A percentile compares a stretch with the other conserved stretches of the same genome.
phyloP scores from a whole-genome alignment of 92 coral and sea anemone species.

The Porites cylindrica region DNA sequence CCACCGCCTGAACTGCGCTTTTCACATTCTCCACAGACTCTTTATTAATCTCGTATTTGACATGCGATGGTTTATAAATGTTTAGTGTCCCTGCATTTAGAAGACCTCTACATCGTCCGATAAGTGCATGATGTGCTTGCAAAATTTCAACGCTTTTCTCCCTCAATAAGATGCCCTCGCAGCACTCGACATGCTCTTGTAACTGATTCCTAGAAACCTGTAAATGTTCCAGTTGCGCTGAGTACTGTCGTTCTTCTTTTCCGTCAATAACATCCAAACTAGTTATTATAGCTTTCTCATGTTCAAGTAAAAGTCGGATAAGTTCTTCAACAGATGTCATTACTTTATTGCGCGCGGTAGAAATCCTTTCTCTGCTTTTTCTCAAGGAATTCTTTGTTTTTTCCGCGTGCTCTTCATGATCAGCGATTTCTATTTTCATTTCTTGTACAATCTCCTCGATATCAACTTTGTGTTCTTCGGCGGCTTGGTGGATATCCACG shows the following conservation, averaged over 20 bases:
- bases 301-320: not conserved
- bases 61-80: no score
- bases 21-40: not conserved
- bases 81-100: not conserved
- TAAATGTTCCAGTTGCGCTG: not conserved
- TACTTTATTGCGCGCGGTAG: not conserved
- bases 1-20: slow-evolving; percentile 1
- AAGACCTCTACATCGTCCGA: not conserved
- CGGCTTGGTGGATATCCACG: slow-evolving; percentile 10
- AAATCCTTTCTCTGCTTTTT: not conserved
- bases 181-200: not conserved
- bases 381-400: not conserved
- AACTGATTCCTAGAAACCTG: no score
- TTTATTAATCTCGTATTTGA: no score
- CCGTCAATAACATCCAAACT: not conserved
- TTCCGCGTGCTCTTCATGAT: not conserved
- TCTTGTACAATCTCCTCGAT: not conserved
- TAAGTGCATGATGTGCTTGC: not conserved
- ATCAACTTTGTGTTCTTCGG: not conserved
- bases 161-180: not conserved
- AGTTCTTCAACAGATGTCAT: not conserved
- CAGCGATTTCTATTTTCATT: not conserved
- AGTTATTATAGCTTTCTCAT: not conserved
- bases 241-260: not conserved
- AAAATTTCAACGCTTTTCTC: slow-evolving; percentile 1